Evolutionary conservation across 2,797 vertebrate species (phyloP), one percentile per base, ranked within the genome.

Genomic region (Hybognathus amarus): DNA sequence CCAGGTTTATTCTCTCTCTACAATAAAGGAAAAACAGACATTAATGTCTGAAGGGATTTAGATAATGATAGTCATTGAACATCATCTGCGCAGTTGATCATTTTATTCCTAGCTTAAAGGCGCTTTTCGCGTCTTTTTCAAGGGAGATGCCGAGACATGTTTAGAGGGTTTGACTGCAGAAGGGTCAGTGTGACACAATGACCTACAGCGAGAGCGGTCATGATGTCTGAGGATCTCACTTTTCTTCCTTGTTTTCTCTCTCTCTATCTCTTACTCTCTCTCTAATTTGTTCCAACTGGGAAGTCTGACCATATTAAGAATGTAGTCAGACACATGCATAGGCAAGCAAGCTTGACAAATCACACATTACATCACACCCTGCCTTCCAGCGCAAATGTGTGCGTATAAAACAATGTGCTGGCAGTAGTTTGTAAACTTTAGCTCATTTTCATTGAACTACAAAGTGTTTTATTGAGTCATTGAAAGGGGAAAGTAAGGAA

Each of bases 251-350:
- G 22, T 36, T 20, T 50, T 83, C n/a, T 45, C 64, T 12, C 15
- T 40, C 17, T 36, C 11, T 24, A 4, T 59, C 64, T 77, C 54
- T 45, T 20, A 45, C 86, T 85, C n/a, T 45, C 74, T 77, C 61
- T 47, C 56, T 36, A 8, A 38, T 38, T 36, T 2, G n/a, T 67
- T 82, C 61, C 40, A 78, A 59, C 61, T 67, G 61, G 71, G 61
- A 83, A 56, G 63, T 77, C 38, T 77, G 64, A 83, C 81, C 74
- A 69, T 77, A 77, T 77, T 83, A 68, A 77, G 73, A 77, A 77
- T 54, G 64, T 30, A 56, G 33, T 45, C 36, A 76, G 80, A 68
- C n/a, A 77, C 81, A 83, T 38, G 73, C 64, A 69, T 33, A 69
- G 73, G 15, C 80, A 77, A 83, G 81, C 50, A 77, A 69, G 64